Percentiles rank a stretch among this genome's conserved stretches.
Evolutionary conservation across 2,888 invertebrate species (phyloP).

Genomic region (Plagodis dolabraria): DNA sequence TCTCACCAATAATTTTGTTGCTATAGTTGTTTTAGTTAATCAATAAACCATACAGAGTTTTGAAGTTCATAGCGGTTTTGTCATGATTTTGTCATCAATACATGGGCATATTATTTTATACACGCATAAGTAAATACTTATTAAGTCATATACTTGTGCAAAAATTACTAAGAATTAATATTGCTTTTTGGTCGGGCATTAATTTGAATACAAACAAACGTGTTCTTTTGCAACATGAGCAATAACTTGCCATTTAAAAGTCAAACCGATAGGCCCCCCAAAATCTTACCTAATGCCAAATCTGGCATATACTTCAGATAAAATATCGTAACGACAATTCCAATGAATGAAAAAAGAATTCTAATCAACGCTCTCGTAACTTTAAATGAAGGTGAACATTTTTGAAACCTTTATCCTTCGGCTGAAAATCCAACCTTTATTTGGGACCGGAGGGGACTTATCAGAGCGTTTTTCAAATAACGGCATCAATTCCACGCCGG

Average conservation of each 20-base stretch:
- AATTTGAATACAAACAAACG: slow-evolving; percentile 17
- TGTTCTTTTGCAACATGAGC: slow-evolving; percentile 14
- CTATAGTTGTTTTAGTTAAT: too few species aligned
- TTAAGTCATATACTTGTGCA: too few species aligned
- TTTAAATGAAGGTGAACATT: slow-evolving; percentile 70
- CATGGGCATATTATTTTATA: too few species aligned
- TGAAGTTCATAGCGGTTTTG: too few species aligned
- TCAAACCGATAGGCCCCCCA: slow-evolving; percentile 20
- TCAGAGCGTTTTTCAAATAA: slow-evolving; percentile 74
- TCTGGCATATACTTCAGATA: slow-evolving; percentile 43
- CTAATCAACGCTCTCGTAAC: slow-evolving; percentile 64
- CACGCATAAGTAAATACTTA: too few species aligned
- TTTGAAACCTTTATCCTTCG: slow-evolving; percentile 64
- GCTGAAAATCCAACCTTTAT: slow-evolving; percentile 65
- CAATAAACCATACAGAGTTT: too few species aligned
- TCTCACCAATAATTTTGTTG: too few species aligned
- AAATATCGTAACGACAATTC: slow-evolving; percentile 49
- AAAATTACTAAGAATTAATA: background rate
- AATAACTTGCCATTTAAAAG: slow-evolving; percentile 12
- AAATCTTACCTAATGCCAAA: slow-evolving; percentile 28
- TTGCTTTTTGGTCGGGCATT: slow-evolving; percentile 6
- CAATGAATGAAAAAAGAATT: slow-evolving; percentile 58
- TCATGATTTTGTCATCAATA: too few species aligned
- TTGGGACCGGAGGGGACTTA: slow-evolving; percentile 69
- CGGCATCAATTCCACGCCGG: slow-evolving; percentile 66